Evolutionary conservation across 2,888 invertebrate genomes (phyloP), one percentile per base, ranked within the genome.

Genomic region (Conchocele bisecta): DNA sequence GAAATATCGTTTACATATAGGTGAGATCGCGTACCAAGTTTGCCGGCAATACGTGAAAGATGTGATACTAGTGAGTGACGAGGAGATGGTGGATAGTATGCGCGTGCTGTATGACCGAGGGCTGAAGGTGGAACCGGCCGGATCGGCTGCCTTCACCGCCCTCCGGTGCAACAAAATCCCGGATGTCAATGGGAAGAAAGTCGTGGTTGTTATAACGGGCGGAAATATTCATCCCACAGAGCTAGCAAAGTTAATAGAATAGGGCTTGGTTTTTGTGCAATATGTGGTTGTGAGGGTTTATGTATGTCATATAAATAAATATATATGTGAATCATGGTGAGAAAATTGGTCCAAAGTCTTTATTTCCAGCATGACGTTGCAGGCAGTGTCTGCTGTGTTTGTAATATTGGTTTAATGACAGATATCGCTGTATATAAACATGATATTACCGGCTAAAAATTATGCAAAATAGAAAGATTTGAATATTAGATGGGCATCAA

Each of bases 81-180:
- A 81, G 28, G 90, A 91, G 69, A 86, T 90, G 42, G 37, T 86
- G 1, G 48, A 76, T 3, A 79, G 85, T 44, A 83, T 88, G 84
- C 70, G 75, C 26, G 63, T 71, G 13, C 72, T 90, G 37, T 87
- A 84, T 64, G 59, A 83, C 5, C 57, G 82, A 2, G 89, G 89
- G 13, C 69, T 90, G 15, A 83, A 86, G 7, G 88, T 88, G 13
- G 91, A 91, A 72, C 89, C 90, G 7, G 85, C 90, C 3, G 91
- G 90, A 1, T 83, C 87, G 58, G 89, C 89, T 20, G 87, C 88
- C 35, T 70, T 79, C 33, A 70, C 75, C 17, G 89, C 90, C 9
- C 63, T 91, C 5, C 33, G 86, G 24, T 64, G 68, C 46, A 79
- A 79, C 7, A 84, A 86, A 44, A 83, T 90, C 6, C 88, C 88